A percentile compares a stretch with the other conserved stretches of the same genome.
These are phyloP conservation scores for Helleia helle DNA, from an alignment of 2,888 invertebrate genomes.

Conservation along the genomic window DNA sequence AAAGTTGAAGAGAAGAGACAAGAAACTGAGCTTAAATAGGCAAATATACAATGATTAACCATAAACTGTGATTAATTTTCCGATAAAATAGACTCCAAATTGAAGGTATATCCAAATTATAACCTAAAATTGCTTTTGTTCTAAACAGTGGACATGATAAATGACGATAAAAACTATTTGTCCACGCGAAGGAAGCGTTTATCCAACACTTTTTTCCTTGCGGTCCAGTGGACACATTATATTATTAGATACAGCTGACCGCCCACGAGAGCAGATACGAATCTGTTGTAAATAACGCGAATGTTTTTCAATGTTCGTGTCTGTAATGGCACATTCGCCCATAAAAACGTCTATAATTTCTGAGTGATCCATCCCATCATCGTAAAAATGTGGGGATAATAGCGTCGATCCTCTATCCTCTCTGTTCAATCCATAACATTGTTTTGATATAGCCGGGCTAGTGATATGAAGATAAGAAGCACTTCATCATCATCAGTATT, in stretches of 20 bases:
- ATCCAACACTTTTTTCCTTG: too few species aligned
- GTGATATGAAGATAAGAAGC: not conserved
- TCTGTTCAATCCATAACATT: constrained; percentile 11
- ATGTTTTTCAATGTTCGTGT: constrained; percentile 13
- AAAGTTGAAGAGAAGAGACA: too few species aligned
- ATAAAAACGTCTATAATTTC: constrained; percentile 58
- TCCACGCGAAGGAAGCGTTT: too few species aligned
- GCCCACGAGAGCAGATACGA: not conserved
- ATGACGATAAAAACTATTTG: too few species aligned
- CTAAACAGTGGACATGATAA: too few species aligned
- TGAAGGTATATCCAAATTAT: too few species aligned
- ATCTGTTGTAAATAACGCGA: not conserved
- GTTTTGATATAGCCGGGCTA: not conserved
- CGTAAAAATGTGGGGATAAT: constrained; percentile 56
- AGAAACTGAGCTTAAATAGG: too few species aligned
- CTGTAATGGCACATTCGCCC: constrained; percentile 34
- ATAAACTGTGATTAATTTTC: too few species aligned
- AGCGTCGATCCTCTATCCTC: constrained; percentile 31
- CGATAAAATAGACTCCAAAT: too few species aligned
- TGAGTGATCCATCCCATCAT: constrained; percentile 51
- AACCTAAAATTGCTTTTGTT: too few species aligned
- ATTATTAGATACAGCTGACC: not conserved
- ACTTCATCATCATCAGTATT: not conserved
- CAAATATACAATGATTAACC: too few species aligned
- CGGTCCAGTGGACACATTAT: not conserved